Base-by-base conservation (phyloP, 2,797 vertebrate genomes). In the Epinephelus awoara region DNA sequence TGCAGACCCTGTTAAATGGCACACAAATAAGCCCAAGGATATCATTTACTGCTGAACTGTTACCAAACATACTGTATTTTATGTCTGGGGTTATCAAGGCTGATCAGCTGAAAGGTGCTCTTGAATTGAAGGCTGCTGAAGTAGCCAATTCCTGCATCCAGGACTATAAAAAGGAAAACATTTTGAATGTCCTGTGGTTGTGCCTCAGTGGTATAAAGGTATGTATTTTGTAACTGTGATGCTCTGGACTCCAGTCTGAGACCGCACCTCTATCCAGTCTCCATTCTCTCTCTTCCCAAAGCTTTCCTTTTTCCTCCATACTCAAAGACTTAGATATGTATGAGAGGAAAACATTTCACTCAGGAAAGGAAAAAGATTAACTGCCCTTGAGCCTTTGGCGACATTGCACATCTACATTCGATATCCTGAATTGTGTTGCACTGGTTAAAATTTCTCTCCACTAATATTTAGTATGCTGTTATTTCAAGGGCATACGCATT, bases 401-500 rank as follows among this genome's bases (percentile, higher is more conserved):
- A 42, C 21, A 69, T 50, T 52, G 42, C 19, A 64, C 64, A 57
- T 13, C 2, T 17, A 18, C 5, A 47, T 25, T 40, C 0, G 25
- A n/a, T 3, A 50, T 63, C 17, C 15, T 54, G 29, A 69, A 66
- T 27, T 29, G 7, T 10, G 14, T 42, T 63, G 34, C n/a, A 54
- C 23, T 68, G 17, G 27, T 64, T 21, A 40, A 63, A 64, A 46
- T 70, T 27, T 67, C 14, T 6, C 34, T 54, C 6, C 1, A 19
- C 23, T 51, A 59, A 75, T 75, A 50, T 78, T 64, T n/a, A 59
- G 25, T 15, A 19, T 42, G 40, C 23, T 61, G 56, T 80, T 75
- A 84, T 79, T 88, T 88, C 75, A 85, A 75, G 82, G 85, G 58
- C 67, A 80, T 64, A 46, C 19, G 57, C 27, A 50, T 79, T 75